Percentiles rank a stretch among this genome's conserved stretches.
Conservation (phyloP, 2,888 invertebrate genomes). For the Drosophila subquinaria region DNA sequence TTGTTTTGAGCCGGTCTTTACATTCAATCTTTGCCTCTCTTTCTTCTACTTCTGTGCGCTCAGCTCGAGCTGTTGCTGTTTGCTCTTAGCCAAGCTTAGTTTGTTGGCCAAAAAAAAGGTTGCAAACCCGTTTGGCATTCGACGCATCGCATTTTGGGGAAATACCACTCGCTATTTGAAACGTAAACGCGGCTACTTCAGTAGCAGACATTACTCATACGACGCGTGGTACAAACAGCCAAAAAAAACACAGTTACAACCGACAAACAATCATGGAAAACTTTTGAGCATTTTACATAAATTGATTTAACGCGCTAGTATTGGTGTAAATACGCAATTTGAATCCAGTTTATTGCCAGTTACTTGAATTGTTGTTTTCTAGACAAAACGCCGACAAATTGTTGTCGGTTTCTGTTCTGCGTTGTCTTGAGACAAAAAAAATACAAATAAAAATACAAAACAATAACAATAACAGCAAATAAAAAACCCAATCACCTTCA, state of each 20-base stretch:
- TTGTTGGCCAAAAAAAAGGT: constrained; percentile 17
- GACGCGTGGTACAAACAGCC: constrained; percentile 12
- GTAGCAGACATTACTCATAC: constrained; percentile 63
- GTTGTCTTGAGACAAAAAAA: constrained; percentile 16
- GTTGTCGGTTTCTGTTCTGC: constrained; percentile 11
- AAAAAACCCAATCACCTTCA: constrained; percentile 70
- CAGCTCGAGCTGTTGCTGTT: constrained; percentile 4
- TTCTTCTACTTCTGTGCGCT: constrained; percentile 15
- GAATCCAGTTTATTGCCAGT: constrained; percentile 41
- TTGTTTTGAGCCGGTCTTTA: constrained; percentile 66
- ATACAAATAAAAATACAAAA: no score
- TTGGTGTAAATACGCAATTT: constrained; percentile 41
- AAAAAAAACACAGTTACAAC: background rate
- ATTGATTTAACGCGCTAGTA: background rate
- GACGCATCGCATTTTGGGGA: constrained; percentile 56
- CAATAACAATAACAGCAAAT: constrained; percentile 15
- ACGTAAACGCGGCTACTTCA: constrained; percentile 22
- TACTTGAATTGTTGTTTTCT: constrained; percentile 8
- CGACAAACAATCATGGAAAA: constrained; percentile 10
- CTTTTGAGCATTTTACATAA: constrained; percentile 13
- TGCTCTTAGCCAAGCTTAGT: constrained; percentile 31
- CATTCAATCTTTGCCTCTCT: background rate
- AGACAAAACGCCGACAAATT: constrained; percentile 15
- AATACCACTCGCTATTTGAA: constrained; percentile 56
- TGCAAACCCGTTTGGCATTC: constrained; percentile 57